phyloP scores from a whole-genome alignment of 1,140 invertebrate species.

The Ladona fulva region DNA sequence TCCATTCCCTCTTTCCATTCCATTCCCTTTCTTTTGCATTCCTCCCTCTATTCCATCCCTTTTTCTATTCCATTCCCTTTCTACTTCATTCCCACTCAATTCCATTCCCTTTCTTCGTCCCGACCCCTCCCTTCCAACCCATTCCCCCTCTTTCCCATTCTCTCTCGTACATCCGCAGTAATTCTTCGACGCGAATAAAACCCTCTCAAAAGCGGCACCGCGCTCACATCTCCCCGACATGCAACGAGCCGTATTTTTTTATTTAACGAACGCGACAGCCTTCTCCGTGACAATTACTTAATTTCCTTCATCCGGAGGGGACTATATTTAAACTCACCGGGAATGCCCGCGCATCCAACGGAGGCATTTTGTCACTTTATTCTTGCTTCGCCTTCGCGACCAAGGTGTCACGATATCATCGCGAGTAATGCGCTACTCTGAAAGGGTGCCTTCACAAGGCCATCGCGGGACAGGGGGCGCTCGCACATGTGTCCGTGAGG shows the following conservation, averaged over 20 bases:
- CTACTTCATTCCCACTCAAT: not conserved
- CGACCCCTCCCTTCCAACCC: not conserved
- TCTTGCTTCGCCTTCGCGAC: not conserved
- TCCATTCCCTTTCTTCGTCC: not conserved
- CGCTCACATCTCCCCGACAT: no score
- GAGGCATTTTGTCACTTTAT: not conserved
- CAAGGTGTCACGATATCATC: not conserved
- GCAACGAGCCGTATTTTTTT: not conserved
- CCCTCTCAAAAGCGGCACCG: no score
- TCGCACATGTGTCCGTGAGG: no score
- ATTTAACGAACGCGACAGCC: not conserved
- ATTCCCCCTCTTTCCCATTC: not conserved
- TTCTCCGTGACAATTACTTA: slow-evolving; percentile 6
- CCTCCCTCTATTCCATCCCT: not conserved
- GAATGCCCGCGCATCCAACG: not conserved
- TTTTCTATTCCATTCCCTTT: no score
- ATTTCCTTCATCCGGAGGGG: not conserved
- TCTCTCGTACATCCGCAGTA: not conserved
- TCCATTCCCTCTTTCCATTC: not conserved
- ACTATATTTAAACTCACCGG: not conserved
- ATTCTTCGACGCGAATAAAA: no score
- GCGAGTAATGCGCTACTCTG: not conserved
- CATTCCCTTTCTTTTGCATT: not conserved
- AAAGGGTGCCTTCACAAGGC: no score
- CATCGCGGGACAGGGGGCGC: no score